These are phyloP conservation scores for Genyomyrus donnyi DNA, from an alignment of 2,113 vertebrate genomes.

Conservation along the genomic window DNA sequence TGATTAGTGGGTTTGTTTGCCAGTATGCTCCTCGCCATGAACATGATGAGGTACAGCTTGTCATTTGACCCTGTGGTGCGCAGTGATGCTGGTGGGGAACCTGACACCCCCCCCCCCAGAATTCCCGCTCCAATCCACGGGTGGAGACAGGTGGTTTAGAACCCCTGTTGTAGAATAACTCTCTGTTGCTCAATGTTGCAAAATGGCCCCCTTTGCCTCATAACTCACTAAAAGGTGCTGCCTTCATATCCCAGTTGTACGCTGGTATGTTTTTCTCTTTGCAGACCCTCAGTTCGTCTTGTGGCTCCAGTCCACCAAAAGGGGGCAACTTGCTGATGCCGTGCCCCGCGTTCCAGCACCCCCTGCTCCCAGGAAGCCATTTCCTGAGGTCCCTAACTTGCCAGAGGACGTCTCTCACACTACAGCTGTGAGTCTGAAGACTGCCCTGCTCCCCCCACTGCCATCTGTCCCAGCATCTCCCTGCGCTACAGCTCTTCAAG, in stretches of 20 bases:
- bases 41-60: background rate
- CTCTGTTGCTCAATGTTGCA: background rate
- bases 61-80: background rate
- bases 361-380: background rate
- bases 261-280: background rate
- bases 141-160: background rate
- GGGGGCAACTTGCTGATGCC: conserved; percentile 28
- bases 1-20: background rate
- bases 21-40: background rate
- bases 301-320: conserved; percentile 18
- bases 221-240: background rate
- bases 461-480: background rate
- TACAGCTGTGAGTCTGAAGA: background rate
- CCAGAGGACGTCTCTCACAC: background rate
- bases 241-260: background rate
- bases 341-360: conserved; percentile 30
- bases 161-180: background rate
- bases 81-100: background rate
- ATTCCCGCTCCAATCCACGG: background rate
- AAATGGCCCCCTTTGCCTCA: background rate
- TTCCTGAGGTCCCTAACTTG: background rate
- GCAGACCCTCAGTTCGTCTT: conserved; percentile 18
- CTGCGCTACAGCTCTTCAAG: background rate
- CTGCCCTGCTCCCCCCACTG: background rate
- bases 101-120: background rate